A percentile compares a stretch with the other conserved stretches of the same genome.
These are phyloP conservation scores for Iguana delicatissima DNA, from an alignment of 2,797 vertebrate genomes.

Conservation along the genomic window DNA sequence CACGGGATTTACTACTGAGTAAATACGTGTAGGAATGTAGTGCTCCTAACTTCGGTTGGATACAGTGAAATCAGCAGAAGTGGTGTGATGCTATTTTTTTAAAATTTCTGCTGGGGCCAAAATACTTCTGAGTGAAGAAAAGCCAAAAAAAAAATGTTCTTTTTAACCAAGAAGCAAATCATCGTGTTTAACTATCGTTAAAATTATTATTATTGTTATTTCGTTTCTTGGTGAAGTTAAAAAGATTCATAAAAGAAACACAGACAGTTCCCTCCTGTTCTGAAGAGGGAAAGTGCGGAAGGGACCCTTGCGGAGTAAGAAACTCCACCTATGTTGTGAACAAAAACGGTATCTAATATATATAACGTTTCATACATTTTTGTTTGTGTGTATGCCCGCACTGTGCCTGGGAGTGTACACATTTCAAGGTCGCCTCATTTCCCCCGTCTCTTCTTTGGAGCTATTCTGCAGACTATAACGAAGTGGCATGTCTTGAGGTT, in stretches of 20 bases:
- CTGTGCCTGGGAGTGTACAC: neutral
- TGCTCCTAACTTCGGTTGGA: neutral
- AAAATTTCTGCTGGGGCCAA: rapidly evolving
- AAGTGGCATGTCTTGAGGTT: neutral
- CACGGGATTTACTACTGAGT: neutral
- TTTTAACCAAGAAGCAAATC: neutral
- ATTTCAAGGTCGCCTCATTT: neutral
- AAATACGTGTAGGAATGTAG: neutral
- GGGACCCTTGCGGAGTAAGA: neutral
- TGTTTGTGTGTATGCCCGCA: no score
- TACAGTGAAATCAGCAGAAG: neutral
- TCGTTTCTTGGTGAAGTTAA: neutral
- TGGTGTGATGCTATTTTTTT: neutral
- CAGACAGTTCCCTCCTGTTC: neutral
- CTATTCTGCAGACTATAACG: neutral
- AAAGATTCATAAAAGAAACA: conserved; percentile 25
- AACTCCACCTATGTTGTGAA: neutral
- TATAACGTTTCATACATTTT: neutral
- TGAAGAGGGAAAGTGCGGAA: neutral
- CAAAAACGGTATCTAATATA: neutral
- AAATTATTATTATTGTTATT: no score
- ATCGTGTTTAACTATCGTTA: neutral
- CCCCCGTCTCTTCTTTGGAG: neutral
- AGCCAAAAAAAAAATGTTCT: neutral
- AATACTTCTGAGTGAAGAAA: neutral